A percentile compares a stretch with the other conserved stretches of the same genome.
Evolutionary conservation across 1,140 invertebrate genomes (phyloP).

Genomic region (Trachymyrmex septentrionalis): DNA sequence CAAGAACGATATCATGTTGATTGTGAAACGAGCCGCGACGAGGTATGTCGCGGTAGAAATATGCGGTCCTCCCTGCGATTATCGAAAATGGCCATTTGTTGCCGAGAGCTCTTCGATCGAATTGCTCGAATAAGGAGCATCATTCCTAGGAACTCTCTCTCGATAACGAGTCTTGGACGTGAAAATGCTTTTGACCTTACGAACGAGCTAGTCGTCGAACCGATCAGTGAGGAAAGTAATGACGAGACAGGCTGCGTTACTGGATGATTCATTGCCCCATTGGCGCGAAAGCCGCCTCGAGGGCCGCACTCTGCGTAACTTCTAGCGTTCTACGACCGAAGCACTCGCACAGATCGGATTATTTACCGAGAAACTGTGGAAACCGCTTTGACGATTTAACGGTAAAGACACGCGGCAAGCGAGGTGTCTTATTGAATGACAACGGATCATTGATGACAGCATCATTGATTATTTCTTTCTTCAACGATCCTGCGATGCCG

Average conservation of each 20-base stretch:
- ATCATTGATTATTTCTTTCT: conserved; percentile 27
- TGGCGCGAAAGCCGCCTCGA: conserved; percentile 61
- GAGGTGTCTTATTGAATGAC: not conserved
- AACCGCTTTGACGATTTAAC: conserved; percentile 73
- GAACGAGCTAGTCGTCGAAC: conserved; percentile 47
- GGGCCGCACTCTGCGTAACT: conserved; percentile 26
- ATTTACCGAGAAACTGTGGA: conserved; percentile 69
- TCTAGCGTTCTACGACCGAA: not conserved
- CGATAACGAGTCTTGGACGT: conserved; percentile 49
- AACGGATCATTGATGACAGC: not conserved
- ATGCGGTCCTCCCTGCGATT: conserved; percentile 9
- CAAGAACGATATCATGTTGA: conserved; percentile 23
- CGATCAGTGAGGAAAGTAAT: conserved; percentile 75
- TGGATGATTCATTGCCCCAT: conserved; percentile 73
- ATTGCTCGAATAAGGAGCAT: not conserved
- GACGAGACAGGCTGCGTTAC: conserved; percentile 76
- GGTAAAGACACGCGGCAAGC: conserved; percentile 56
- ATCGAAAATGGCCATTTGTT: conserved; percentile 4
- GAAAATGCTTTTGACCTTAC: conserved; percentile 70
- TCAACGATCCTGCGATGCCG: not conserved
- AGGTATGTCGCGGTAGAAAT: conserved; percentile 18
- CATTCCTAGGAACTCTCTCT: conserved; percentile 43
- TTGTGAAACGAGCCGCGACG: conserved; percentile 49
- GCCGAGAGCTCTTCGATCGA: conserved; percentile 25
- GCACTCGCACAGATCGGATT: conserved; percentile 63